Percentiles rank a stretch among this genome's conserved stretches.
These are phyloP conservation scores for Copsychus sechellarum DNA, from an alignment of 2,113 vertebrate genomes.

Conservation along the genomic window DNA sequence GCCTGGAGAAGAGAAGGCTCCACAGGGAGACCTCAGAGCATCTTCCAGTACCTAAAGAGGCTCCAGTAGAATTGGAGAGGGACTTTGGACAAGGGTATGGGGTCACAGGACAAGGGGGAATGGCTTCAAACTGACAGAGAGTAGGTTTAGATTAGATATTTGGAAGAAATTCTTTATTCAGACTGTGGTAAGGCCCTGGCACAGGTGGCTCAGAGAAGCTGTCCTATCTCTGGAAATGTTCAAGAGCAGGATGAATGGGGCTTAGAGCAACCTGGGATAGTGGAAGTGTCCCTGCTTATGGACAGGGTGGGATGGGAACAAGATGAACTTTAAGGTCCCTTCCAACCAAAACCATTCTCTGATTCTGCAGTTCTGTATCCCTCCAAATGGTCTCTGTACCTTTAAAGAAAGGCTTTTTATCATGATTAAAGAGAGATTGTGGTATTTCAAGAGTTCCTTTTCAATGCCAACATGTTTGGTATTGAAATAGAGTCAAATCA, in stretches of 20 bases:
- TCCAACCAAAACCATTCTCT: neutral
- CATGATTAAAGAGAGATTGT: slow-evolving; percentile 47
- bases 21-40: neutral
- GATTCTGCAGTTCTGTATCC: neutral
- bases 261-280: neutral
- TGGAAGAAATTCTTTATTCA: neutral
- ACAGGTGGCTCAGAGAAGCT: neutral
- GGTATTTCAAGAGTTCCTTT: slow-evolving; percentile 56
- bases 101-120: neutral
- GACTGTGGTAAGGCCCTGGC: neutral
- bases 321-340: neutral
- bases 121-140: neutral
- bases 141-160: neutral
- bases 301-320: neutral
- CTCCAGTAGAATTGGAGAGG: neutral
- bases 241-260: neutral
- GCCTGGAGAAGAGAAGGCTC: neutral
- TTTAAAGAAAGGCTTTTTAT: slow-evolving; percentile 15
- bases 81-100: neutral
- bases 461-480: slow-evolving; percentile 2
- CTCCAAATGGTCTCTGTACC: neutral
- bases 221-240: neutral
- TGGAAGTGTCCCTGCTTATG: neutral
- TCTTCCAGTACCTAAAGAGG: neutral
- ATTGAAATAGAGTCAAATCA: slow-evolving; percentile 60